phyloP scores from a whole-genome alignment of 2,888 invertebrate genomes.

The Tachina grossa region DNA sequence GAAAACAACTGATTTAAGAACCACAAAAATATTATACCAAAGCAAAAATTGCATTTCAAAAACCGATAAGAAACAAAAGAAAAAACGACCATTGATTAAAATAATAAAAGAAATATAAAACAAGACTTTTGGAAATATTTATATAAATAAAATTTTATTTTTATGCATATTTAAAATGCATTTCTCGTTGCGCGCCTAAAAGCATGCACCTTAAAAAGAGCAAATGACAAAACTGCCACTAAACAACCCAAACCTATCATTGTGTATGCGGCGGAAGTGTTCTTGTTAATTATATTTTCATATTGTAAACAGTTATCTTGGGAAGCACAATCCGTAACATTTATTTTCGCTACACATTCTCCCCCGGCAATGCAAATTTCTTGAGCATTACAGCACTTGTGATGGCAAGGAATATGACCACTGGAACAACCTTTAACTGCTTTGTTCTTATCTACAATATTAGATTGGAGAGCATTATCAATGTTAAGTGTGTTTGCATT shows the following conservation, averaged over 20 bases:
- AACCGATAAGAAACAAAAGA: too few species aligned
- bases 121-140: not conserved
- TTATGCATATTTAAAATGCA: not conserved
- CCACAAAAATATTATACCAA: too few species aligned
- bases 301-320: not conserved
- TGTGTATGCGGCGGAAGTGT: not conserved
- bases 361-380: slow-evolving; percentile 1
- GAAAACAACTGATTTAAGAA: too few species aligned
- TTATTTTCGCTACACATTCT: not conserved
- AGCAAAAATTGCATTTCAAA: too few species aligned
- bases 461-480: not conserved
- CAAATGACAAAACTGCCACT: slow-evolving; percentile 7
- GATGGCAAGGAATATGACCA: not conserved
- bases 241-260: slow-evolving; percentile 24
- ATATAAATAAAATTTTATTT: not conserved
- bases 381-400: slow-evolving; percentile 1
- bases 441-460: not conserved
- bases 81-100: too few species aligned
- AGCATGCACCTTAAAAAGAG: slow-evolving; percentile 29
- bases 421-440: not conserved
- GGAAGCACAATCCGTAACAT: not conserved
- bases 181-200: slow-evolving; percentile 17
- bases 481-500: not conserved
- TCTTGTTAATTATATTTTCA: not conserved
- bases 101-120: not conserved